Evolutionary conservation across 2,113 vertebrate species (phyloP).

Genomic region (Rynchops niger): DNA sequence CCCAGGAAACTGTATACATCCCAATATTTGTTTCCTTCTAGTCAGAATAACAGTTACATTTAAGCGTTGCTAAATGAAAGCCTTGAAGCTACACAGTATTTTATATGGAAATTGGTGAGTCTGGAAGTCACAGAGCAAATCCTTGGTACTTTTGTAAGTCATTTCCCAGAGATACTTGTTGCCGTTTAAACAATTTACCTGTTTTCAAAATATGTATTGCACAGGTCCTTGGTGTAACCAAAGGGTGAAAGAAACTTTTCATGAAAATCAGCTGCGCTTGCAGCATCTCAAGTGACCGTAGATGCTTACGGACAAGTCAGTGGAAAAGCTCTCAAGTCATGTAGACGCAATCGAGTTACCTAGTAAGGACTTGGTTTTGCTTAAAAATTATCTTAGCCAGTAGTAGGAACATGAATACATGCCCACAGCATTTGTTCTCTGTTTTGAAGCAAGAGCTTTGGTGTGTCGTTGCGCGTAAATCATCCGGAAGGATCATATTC

Average conservation of each 20-base stretch:
- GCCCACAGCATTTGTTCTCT: fast-evolving
- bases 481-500: background rate
- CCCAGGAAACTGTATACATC: background rate
- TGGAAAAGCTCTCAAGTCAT: background rate
- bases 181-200: background rate
- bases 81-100: background rate
- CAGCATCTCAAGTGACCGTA: fast-evolving
- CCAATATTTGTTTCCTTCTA: background rate
- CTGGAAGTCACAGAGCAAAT: background rate
- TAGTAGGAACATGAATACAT: fast-evolving
- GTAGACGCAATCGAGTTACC: background rate
- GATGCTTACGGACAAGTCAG: background rate
- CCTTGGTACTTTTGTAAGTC: background rate
- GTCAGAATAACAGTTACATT: background rate
- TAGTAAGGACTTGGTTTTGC: background rate
- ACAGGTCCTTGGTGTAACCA: background rate
- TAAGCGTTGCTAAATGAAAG: background rate
- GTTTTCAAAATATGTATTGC: fast-evolving
- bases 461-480: background rate
- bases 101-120: background rate
- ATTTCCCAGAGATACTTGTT: background rate
- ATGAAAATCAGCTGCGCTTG: background rate
- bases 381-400: background rate
- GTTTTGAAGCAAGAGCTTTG: background rate
- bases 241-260: background rate